Evolutionary conservation across 1,140 invertebrate genomes (phyloP).

Genomic region (Camponotus pennsylvanicus): DNA sequence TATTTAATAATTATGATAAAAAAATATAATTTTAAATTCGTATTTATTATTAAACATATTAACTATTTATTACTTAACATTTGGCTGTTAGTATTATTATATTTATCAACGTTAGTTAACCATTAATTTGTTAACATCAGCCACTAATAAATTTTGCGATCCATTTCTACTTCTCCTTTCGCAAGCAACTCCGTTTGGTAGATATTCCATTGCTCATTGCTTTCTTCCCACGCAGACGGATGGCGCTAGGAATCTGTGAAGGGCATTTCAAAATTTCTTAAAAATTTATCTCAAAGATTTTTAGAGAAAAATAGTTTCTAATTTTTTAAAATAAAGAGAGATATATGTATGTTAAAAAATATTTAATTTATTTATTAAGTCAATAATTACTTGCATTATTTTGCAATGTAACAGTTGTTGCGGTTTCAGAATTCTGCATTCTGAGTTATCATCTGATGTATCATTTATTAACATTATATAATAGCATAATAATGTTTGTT

Average conservation of each 20-base stretch:
- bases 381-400: background rate
- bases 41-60: background rate
- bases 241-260: conserved; percentile 16
- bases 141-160: background rate
- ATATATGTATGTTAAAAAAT: background rate
- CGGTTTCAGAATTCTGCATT: background rate
- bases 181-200: background rate
- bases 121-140: conserved; percentile 22
- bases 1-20: background rate
- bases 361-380: background rate
- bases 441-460: background rate
- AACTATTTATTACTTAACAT: background rate
- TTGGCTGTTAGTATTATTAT: background rate
- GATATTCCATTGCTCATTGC: background rate
- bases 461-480: background rate
- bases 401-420: background rate
- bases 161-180: background rate
- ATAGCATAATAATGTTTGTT: background rate
- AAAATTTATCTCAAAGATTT: background rate
- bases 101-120: conserved; percentile 12
- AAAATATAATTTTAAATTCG: background rate
- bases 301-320: background rate
- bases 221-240: background rate
- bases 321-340: background rate
- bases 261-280: background rate